phyloP scores from a whole-genome alignment of 2,113 vertebrate species.

The Platycercus adscitus region DNA sequence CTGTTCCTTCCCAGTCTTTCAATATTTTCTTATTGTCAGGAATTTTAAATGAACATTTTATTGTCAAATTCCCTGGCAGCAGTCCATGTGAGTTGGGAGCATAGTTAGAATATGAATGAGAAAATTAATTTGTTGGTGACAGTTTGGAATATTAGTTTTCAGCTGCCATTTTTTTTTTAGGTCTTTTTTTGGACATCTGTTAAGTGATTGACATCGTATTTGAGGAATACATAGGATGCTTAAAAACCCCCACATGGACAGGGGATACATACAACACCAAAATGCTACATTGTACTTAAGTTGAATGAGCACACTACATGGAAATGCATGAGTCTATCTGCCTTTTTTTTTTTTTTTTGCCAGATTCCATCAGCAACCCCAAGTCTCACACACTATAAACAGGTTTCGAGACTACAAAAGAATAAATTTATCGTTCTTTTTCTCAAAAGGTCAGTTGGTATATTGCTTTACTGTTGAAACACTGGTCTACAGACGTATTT shows the following conservation, averaged over 20 bases:
- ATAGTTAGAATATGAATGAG: not conserved
- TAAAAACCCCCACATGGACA: not conserved
- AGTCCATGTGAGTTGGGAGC: not conserved
- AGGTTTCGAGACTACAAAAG: not conserved
- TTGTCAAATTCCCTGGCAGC: not conserved
- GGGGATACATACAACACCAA: not conserved
- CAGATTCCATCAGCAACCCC: not conserved
- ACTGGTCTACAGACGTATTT: not conserved
- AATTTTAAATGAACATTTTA: not conserved
- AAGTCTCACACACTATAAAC: not conserved
- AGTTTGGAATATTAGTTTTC: slow-evolving; percentile 21
- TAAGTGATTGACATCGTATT: not conserved
- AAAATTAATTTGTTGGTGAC: slow-evolving; percentile 46
- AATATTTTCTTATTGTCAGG: not conserved
- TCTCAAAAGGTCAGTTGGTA: not conserved
- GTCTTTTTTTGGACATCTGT: not conserved
- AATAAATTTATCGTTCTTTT: not conserved
- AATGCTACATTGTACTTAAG: not conserved
- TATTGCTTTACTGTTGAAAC: not conserved
- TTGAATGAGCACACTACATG: not conserved
- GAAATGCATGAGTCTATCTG: not conserved
- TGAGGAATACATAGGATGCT: not conserved
- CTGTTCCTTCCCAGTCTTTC: not conserved
- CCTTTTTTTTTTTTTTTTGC: not conserved
- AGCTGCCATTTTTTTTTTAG: slow-evolving; percentile 14